A percentile compares a stretch with the other conserved stretches of the same genome.
phyloP scores from a whole-genome alignment of 2,797 vertebrate species.

The Poliocrania exsul region DNA sequence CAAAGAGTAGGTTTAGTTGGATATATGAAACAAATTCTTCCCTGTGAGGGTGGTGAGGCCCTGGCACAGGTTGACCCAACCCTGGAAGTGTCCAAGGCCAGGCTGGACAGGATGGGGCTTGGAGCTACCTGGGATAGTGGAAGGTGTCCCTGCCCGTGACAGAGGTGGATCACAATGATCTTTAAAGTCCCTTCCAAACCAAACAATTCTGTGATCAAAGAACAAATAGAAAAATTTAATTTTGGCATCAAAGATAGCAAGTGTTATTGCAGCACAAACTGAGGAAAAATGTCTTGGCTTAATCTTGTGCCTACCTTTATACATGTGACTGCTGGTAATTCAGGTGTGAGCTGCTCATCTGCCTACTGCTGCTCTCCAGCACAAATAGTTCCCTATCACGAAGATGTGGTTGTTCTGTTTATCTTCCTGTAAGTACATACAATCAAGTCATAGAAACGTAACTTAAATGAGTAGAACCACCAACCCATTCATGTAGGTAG shows the following conservation, averaged over 20 bases:
- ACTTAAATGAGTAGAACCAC: background rate
- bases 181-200: background rate
- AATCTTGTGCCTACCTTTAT: background rate
- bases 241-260: background rate
- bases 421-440: accelerated
- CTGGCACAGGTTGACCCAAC: background rate
- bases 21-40: background rate
- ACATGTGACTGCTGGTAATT: background rate
- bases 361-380: background rate
- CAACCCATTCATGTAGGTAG: background rate
- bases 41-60: accelerated
- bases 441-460: background rate
- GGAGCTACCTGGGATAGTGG: accelerated
- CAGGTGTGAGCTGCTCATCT: background rate
- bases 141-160: background rate
- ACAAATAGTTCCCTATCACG: background rate
- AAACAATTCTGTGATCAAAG: background rate
- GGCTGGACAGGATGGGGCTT: accelerated
- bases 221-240: background rate
- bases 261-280: background rate
- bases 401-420: background rate
- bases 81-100: background rate
- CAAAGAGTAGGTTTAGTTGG: background rate
- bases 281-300: background rate
- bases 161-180: background rate